Evolutionary conservation across 2,797 vertebrate genomes (phyloP).

Genomic region (Enteromius trimaculatus): DNA sequence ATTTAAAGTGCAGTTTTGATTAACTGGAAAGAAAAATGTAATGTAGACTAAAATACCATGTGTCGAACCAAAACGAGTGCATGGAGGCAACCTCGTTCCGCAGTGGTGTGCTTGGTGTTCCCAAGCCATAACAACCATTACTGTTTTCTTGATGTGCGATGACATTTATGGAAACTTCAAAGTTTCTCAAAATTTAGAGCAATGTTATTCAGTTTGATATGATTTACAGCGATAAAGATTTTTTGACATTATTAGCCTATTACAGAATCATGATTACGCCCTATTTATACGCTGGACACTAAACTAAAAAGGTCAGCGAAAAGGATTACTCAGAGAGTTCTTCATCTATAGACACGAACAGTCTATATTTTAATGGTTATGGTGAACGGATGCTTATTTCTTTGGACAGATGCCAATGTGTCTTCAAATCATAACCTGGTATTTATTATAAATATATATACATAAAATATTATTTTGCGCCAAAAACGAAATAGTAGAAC

Average conservation of each 20-base stretch:
- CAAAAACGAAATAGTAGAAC: constrained; percentile 78
- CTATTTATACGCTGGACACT: neutral
- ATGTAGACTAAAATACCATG: constrained; percentile 1
- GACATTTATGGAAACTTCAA: neutral
- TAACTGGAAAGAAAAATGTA: neutral
- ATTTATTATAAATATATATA: constrained; percentile 59
- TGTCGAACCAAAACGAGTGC: constrained; percentile 5
- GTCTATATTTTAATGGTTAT: neutral
- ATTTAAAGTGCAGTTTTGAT: neutral
- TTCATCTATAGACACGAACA: neutral
- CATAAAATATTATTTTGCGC: constrained; percentile 67
- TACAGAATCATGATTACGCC: neutral
- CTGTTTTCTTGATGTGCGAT: neutral
- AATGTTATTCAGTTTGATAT: neutral
- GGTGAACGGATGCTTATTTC: constrained; percentile 43
- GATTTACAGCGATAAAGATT: neutral
- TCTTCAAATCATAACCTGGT: constrained; percentile 76
- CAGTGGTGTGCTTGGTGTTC: constrained; percentile 16
- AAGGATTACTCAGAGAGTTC: neutral
- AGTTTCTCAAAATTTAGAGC: neutral
- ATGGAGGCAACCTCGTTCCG: neutral
- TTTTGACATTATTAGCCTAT: neutral
- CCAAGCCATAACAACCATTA: neutral
- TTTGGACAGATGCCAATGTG: constrained; percentile 72
- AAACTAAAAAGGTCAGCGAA: neutral